Base-by-base conservation (phyloP, 2,888 invertebrate genomes). In the Lasioglossum morio region DNA sequence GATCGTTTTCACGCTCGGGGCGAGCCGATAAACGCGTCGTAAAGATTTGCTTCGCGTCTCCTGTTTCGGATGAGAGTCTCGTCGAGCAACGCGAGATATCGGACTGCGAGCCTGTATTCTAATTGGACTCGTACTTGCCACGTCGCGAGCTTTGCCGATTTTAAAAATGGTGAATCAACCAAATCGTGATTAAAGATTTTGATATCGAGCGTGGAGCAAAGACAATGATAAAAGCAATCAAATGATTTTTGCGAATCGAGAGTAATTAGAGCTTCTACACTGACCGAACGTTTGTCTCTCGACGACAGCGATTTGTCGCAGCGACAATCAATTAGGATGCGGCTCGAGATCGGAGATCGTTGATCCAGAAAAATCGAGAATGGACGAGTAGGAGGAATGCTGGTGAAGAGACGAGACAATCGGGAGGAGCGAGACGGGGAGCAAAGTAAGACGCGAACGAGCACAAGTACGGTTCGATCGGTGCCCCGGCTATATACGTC, bases 381-480 rank as follows among this genome's bases (percentile, higher is more conserved):
- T 4, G 57, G 23, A 1, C 57, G 27, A 43, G 30, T 23, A 43
- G 4, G 4, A 10, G 10, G n/a, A 46, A 7, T 12, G 19, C 2
- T 37, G 34, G 1, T 14, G 34, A 48, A 43, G 46, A 8, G 63
- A 48, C 46, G 40, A 46, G 40, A n/a, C 43, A 34, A 48, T 37
- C 34, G 27, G 27, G 66, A 14, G 30, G 12, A 16, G 72, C 5
- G 37, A 73, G 72, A 83, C 82, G 81, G 81, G 84, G 83, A 81
- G 76, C 82, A 84, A 88, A 89, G 89, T 87, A 87, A 89, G 88
- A 86, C 88, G 86, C 87, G 77, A 60, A 70, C 81, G 57, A 83
- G 79, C 73, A 75, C 82, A 72, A 84, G 87, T 83, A 79, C 57
- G 78, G 88, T 43, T 84, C 81, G 81, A 84, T 89, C 84, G 84